Percentiles rank a stretch among this genome's conserved stretches.
Evolutionary conservation across 2,113 vertebrate species (phyloP).

Genomic region (Phaethornis superciliosus): DNA sequence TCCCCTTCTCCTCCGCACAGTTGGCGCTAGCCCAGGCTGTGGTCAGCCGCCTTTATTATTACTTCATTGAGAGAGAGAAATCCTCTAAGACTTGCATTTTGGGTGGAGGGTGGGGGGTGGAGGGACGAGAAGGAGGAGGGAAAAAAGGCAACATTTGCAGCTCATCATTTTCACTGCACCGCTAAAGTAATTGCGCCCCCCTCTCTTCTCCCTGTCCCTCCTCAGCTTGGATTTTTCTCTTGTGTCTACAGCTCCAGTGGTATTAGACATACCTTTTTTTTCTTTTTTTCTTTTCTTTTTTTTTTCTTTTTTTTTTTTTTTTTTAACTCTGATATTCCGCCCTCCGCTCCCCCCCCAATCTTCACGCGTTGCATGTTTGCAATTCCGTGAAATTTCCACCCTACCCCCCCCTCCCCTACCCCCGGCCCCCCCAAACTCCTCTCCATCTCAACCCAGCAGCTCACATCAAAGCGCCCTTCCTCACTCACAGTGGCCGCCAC

Average conservation of each 20-base stretch:
- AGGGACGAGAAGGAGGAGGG: slow-evolving; percentile 41
- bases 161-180: slow-evolving; percentile 73
- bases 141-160: slow-evolving; percentile 71
- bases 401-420: background rate
- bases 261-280: background rate
- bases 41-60: slow-evolving; percentile 61
- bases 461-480: slow-evolving; percentile 77
- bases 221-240: slow-evolving; percentile 67
- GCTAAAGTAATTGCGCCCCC: slow-evolving; percentile 73
- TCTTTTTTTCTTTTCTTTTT: too few species aligned
- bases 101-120: slow-evolving; percentile 65
- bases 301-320: too few species aligned
- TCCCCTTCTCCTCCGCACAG: background rate
- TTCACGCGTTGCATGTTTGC: slow-evolving; percentile 1
- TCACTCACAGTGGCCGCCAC: slow-evolving; percentile 74
- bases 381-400: background rate
- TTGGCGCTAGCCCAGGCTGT: slow-evolving; percentile 61
- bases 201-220: slow-evolving; percentile 69
- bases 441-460: slow-evolving; percentile 58
- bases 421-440: slow-evolving; percentile 9
- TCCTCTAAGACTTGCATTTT: slow-evolving; percentile 69
- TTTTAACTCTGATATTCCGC: background rate
- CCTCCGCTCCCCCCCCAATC: background rate
- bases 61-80: slow-evolving; percentile 73
- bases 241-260: slow-evolving; percentile 31